Conservation (phyloP, 1,140 invertebrate genomes). For the Neotoxoptera formosana region DNA sequence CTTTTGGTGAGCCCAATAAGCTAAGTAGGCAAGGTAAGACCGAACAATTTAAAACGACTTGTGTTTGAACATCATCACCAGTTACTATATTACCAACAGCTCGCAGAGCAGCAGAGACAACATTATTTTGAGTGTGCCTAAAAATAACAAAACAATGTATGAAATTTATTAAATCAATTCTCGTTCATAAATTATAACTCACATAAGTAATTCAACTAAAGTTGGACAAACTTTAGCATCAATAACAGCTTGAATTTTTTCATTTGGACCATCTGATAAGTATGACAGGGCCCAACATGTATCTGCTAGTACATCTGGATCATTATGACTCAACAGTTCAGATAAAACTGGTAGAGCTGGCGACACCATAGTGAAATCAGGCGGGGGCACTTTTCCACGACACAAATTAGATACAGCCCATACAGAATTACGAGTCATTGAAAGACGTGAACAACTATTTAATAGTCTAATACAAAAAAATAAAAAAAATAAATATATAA, state of each 20-base stretch:
- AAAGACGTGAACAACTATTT: conserved; percentile 68
- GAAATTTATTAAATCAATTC: not conserved
- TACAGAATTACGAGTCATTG: conserved; percentile 96
- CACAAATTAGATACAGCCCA: conserved; percentile 97
- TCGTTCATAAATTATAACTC: conserved; percentile 63
- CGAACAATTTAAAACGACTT: conserved; percentile 90
- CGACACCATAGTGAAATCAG: conserved; percentile 84
- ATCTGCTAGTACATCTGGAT: conserved; percentile 92
- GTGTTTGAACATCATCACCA: conserved; percentile 96
- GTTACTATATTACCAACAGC: conserved; percentile 98
- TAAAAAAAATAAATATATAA: not conserved
- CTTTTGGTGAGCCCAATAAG: conserved; percentile 80
- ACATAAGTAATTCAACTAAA: conserved; percentile 93
- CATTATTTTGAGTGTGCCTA: conserved; percentile 89
- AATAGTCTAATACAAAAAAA: conserved; percentile 51
- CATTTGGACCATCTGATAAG: conserved; percentile 95
- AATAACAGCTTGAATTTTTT: conserved; percentile 97
- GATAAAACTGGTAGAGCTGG: conserved; percentile 87
- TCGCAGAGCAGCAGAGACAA: conserved; percentile 92
- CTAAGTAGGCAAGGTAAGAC: conserved; percentile 86
- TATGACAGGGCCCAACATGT: conserved; percentile 96
- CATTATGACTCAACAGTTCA: conserved; percentile 85
- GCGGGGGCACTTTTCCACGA: conserved; percentile 95
- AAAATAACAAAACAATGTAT: conserved; percentile 60
- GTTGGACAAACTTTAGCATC: conserved; percentile 94